Evolutionary conservation across 2,797 vertebrate species (phyloP), one percentile per base, ranked within the genome.

Genomic region (Tinamus major): DNA sequence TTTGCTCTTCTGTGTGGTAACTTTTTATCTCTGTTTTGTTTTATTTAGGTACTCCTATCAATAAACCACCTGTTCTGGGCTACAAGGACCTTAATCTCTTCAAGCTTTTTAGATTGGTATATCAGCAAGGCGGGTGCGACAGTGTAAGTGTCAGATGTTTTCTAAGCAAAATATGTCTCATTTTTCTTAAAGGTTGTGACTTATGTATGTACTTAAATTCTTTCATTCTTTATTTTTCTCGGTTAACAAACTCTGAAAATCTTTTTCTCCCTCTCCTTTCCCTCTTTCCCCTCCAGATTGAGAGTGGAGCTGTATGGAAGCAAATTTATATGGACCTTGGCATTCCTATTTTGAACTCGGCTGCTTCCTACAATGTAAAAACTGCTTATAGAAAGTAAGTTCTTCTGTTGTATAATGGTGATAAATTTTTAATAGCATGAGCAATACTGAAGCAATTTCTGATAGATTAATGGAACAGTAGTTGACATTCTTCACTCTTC

Each of bases 271-370:
- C 5, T 21, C 41, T 8, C 0, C 0, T 6, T 1, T 5, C 19
- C 16, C 5, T 9, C 13, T 67, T 67, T 26, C 10, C 29, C 29
- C 29, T 56, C 63, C 95, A 99, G 99, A 99, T 99, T 88, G 99
- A 99, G 93, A 99, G 99, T 65, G 99, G 99, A 62, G 98, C 99
- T 33, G 97, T 99, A 94, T 99, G 99, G 99, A 99, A 99, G 97
- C 99, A 99, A 98, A 98, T 99, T 98, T 99, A 99, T 98, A 99
- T 99, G 98, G 99, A 99, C 97, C 98, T 99, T 95, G 99, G 99
- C 95, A 99, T 99, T 98, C 99, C 99, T 12, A 98, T 99, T 95
- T 98, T 99, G 95, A 99, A 99, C 97, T 99, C 99, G 1, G 99
- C 99, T 92, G 99, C 99, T n/a, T 99, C 99, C 56, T 99, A 99